Conservation (phyloP, 1,140 invertebrate species). For the Dryas iulia region DNA sequence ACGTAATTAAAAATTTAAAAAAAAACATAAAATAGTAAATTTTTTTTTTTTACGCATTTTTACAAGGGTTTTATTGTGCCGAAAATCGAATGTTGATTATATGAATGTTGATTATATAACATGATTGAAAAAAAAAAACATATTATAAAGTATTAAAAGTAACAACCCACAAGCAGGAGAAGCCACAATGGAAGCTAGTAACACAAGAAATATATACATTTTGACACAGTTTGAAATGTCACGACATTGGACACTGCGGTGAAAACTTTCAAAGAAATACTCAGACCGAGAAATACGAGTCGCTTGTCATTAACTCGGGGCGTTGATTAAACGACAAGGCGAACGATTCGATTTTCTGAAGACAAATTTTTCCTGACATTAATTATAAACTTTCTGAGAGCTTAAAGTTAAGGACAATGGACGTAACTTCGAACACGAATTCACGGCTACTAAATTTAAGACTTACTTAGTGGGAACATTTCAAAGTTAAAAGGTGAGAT, state of each 20-base stretch:
- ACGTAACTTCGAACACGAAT: conserved; percentile 45
- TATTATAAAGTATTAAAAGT: too few species aligned
- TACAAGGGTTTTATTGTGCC: too few species aligned
- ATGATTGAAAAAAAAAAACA: too few species aligned
- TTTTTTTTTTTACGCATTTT: too few species aligned
- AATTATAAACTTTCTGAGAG: conserved; percentile 61
- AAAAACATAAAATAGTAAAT: too few species aligned
- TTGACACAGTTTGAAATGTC: background rate
- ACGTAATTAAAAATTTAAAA: too few species aligned
- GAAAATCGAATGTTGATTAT: too few species aligned
- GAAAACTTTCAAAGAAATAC: conserved; percentile 10
- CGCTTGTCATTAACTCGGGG: conserved; percentile 17
- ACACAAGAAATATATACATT: background rate
- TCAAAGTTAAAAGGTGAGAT: conserved; percentile 22
- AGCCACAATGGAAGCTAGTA: background rate
- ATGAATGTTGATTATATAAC: background rate
- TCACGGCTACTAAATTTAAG: conserved; percentile 38
- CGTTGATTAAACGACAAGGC: conserved; percentile 22
- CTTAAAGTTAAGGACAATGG: conserved; percentile 52
- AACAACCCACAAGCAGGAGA: background rate
- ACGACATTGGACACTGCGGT: conserved; percentile 1
- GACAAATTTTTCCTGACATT: conserved; percentile 55
- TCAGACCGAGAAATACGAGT: conserved; percentile 16
- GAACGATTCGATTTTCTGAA: conserved; percentile 43
- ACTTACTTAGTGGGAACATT: conserved; percentile 21